phyloP scores from a whole-genome alignment of 2,888 invertebrate species.

The Dione juno region DNA sequence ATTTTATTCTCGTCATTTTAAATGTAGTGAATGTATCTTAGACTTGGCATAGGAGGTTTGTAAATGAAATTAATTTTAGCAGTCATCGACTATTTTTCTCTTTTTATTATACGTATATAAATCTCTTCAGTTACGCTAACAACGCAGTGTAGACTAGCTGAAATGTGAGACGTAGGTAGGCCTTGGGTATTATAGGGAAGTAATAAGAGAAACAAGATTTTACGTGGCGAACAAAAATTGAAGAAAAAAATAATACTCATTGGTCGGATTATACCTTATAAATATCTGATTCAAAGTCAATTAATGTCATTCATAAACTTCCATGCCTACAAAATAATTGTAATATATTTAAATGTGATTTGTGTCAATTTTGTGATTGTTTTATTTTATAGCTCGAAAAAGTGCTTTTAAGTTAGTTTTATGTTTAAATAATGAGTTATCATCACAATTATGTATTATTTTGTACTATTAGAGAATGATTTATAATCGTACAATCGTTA shows the following conservation, averaged over 20 bases:
- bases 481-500: conserved; percentile 35
- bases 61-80: not conserved
- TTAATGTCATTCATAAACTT: conserved; percentile 20
- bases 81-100: too few relatives aligned
- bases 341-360: conserved; percentile 39
- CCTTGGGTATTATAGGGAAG: too few relatives aligned
- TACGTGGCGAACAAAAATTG: too few relatives aligned
- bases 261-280: too few relatives aligned
- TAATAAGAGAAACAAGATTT: too few relatives aligned
- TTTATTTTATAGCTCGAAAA: conserved; percentile 28
- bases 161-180: too few relatives aligned
- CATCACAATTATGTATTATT: conserved; percentile 35
- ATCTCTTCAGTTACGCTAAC: too few relatives aligned
- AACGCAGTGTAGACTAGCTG: too few relatives aligned
- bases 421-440: conserved; percentile 35
- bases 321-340: conserved; percentile 14
- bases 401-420: conserved; percentile 37
- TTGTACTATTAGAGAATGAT: conserved; percentile 20
- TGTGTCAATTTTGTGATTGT: conserved; percentile 43
- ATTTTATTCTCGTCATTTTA: conserved; percentile 72
- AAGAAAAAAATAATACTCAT: too few relatives aligned
- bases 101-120: too few relatives aligned
- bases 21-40: conserved; percentile 62
- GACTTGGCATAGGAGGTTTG: conserved; percentile 6
- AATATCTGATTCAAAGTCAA: not conserved